These are phyloP conservation scores for Eupsilia transversa DNA, from an alignment of 2,888 invertebrate genomes.

Conservation along the genomic window DNA sequence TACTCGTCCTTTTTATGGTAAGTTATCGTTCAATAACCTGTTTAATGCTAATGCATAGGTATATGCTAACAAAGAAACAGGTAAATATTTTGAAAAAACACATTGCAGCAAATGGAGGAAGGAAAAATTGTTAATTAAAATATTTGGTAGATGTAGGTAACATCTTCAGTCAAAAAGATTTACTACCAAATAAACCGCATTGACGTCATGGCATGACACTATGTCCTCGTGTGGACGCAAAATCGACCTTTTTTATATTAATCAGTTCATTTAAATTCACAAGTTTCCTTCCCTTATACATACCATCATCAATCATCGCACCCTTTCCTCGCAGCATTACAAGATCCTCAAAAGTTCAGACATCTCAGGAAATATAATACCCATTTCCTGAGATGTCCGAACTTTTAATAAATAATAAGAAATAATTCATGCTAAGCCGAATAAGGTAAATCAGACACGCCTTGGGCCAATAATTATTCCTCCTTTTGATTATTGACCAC, in stretches of 20 bases:
- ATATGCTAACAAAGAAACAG: conserved; percentile 17
- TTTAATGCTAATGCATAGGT: conserved; percentile 20
- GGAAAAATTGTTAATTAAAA: conserved; percentile 15
- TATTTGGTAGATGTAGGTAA: neutral
- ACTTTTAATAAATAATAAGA: too few species aligned
- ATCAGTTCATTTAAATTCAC: neutral
- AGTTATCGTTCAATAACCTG: conserved; percentile 30
- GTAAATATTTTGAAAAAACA: conserved; percentile 26
- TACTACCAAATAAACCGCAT: neutral
- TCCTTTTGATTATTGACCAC: too few species aligned
- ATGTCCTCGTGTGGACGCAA: neutral
- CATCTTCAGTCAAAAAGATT: neutral
- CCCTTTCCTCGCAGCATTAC: too few species aligned
- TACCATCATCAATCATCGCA: neutral
- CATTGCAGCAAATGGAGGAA: neutral
- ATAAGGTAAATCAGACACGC: too few species aligned
- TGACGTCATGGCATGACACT: neutral
- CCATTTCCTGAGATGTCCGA: too few species aligned
- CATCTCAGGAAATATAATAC: too few species aligned
- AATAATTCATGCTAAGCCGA: too few species aligned
- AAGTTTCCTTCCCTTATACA: neutral
- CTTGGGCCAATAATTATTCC: too few species aligned
- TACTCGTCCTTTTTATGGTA: neutral
- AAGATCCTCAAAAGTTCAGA: too few species aligned
- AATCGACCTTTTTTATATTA: neutral